These are phyloP conservation scores for Diarsia rubi DNA, from an alignment of 2,888 invertebrate genomes.

Conservation along the genomic window DNA sequence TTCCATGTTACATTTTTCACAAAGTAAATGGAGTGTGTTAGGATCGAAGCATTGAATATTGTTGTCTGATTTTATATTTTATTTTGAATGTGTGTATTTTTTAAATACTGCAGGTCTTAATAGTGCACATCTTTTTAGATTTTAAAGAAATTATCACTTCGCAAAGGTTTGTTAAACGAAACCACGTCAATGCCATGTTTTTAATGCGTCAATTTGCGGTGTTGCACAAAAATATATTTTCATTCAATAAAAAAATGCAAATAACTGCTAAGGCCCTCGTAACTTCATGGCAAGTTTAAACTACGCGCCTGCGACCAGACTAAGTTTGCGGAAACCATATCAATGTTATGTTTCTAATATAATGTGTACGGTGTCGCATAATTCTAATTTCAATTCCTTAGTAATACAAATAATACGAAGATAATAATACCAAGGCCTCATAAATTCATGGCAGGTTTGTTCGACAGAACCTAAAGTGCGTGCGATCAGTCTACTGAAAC, in stretches of 20 bases:
- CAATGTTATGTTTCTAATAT: too few species aligned
- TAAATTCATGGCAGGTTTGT: constrained; percentile 55
- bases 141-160: background rate
- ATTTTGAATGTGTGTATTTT: background rate
- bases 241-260: too few species aligned
- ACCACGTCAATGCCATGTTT: background rate
- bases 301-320: too few species aligned
- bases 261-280: too few species aligned
- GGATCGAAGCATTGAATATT: background rate
- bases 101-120: background rate
- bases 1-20: background rate
- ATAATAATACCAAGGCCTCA: constrained; percentile 41
- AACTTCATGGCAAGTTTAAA: too few species aligned
- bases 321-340: too few species aligned
- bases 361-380: too few species aligned
- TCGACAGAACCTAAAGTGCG: constrained; percentile 55
- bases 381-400: too few species aligned
- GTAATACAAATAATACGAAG: too few species aligned
- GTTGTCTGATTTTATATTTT: background rate
- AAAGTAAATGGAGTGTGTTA: background rate
- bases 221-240: background rate
- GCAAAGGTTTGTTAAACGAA: background rate
- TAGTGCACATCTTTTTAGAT: background rate
- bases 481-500: constrained; percentile 66
- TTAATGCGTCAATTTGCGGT: background rate